Evolutionary conservation across 2,797 vertebrate genomes (phyloP).

Genomic region (Cynodonichthys magdalenae): DNA sequence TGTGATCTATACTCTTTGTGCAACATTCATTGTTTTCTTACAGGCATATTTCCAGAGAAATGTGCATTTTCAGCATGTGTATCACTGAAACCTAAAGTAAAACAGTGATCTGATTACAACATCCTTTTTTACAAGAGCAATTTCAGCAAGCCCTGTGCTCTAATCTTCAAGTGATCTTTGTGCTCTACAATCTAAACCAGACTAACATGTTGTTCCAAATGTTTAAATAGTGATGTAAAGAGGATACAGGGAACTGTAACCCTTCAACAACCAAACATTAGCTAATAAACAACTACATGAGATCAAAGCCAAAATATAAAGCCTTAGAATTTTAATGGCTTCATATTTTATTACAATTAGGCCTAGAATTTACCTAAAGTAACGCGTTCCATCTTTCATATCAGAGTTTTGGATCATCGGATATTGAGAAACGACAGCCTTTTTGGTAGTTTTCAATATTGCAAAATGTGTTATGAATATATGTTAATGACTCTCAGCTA

Average conservation of each 20-base stretch:
- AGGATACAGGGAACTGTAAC: too few relatives aligned
- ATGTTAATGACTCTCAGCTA: too few relatives aligned
- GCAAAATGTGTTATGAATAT: too few relatives aligned
- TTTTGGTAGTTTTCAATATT: too few relatives aligned
- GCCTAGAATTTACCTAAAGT: too few relatives aligned
- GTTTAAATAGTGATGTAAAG: too few relatives aligned
- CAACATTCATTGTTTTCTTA: not conserved
- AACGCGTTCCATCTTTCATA: too few relatives aligned
- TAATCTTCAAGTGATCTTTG: not conserved
- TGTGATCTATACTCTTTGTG: not conserved
- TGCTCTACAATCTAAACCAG: not conserved
- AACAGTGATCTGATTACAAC: not conserved
- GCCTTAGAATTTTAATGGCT: constrained; percentile 1
- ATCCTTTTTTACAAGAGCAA: not conserved
- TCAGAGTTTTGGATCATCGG: too few relatives aligned
- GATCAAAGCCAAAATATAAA: not conserved
- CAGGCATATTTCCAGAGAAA: too few relatives aligned
- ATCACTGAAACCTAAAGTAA: not conserved
- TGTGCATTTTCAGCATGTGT: not conserved
- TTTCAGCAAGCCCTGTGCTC: not conserved
- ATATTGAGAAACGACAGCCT: too few relatives aligned
- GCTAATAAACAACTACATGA: not conserved
- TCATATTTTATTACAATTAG: not conserved
- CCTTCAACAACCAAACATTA: not conserved
- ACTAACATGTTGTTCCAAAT: too few relatives aligned